These are phyloP conservation scores for Theristicus caerulescens DNA, from an alignment of 2,113 vertebrate genomes.

Conservation along the genomic window DNA sequence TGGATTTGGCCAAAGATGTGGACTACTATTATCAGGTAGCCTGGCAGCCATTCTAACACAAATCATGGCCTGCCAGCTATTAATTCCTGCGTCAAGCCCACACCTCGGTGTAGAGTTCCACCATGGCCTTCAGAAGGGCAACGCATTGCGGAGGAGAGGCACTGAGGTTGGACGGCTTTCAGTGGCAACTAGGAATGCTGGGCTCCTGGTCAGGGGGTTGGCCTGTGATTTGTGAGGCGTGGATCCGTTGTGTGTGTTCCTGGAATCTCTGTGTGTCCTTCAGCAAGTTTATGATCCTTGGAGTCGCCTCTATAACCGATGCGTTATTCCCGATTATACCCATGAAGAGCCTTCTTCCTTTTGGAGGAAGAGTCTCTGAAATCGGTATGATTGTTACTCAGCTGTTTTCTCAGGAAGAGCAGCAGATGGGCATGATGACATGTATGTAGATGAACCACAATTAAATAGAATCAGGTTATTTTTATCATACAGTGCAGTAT, in stretches of 20 bases:
- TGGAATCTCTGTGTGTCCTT: not conserved
- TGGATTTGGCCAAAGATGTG: not conserved
- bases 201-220: not conserved
- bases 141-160: not conserved
- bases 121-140: not conserved
- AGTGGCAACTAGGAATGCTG: not conserved
- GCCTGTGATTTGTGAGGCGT: not conserved
- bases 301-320: fast-evolving
- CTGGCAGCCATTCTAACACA: not conserved
- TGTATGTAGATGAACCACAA: not conserved
- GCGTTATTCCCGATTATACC: not conserved
- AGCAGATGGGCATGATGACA: conserved; percentile 25
- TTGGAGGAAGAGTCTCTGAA: not conserved
- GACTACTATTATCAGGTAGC: too few relatives aligned
- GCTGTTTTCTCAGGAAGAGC: not conserved
- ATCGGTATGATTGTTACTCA: not conserved
- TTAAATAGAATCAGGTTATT: not conserved
- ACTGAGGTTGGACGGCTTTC: not conserved
- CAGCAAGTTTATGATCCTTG: not conserved
- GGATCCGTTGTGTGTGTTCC: not conserved
- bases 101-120: not conserved
- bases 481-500: not conserved
- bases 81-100: not conserved
- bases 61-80: fast-evolving
- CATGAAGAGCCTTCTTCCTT: not conserved